These are phyloP conservation scores for Ardeotis arabs DNA, from an alignment of 2,113 vertebrate genomes.

Conservation along the genomic window DNA sequence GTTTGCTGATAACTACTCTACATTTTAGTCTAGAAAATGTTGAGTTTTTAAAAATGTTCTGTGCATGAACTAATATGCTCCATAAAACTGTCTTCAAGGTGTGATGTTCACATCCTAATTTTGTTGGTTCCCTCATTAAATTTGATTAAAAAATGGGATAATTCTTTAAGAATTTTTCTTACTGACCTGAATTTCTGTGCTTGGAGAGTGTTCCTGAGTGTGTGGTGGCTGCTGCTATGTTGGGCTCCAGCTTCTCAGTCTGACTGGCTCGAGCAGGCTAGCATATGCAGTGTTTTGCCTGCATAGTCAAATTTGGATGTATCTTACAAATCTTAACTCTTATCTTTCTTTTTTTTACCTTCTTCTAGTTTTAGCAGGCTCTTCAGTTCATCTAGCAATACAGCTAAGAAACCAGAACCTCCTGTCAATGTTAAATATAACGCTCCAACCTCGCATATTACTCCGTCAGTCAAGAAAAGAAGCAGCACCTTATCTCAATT, in stretches of 20 bases:
- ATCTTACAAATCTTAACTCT: background rate
- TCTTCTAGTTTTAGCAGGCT: conserved; percentile 93
- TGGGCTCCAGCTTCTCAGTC: background rate
- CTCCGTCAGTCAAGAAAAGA: conserved; percentile 94
- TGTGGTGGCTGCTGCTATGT: conserved; percentile 3
- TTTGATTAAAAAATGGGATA: background rate
- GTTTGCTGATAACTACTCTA: background rate
- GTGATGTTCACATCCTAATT: background rate
- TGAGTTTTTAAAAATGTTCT: background rate
- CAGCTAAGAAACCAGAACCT: conserved; percentile 90
- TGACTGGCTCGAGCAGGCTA: conserved; percentile 9
- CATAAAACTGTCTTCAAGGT: background rate
- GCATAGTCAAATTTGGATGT: background rate
- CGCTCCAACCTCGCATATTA: conserved; percentile 93
- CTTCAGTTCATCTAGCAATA: conserved; percentile 92
- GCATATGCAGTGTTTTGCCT: background rate
- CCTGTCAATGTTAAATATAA: conserved; percentile 97
- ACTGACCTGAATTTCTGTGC: background rate
- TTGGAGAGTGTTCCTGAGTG: background rate
- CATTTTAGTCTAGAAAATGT: background rate
- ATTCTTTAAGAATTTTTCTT: background rate
- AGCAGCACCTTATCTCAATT: conserved; percentile 94
- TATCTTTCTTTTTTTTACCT: background rate
- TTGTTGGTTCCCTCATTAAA: background rate
- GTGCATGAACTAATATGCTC: background rate